Conservation (phyloP, 2,888 invertebrate species). For the Metellina segmentata region DNA sequence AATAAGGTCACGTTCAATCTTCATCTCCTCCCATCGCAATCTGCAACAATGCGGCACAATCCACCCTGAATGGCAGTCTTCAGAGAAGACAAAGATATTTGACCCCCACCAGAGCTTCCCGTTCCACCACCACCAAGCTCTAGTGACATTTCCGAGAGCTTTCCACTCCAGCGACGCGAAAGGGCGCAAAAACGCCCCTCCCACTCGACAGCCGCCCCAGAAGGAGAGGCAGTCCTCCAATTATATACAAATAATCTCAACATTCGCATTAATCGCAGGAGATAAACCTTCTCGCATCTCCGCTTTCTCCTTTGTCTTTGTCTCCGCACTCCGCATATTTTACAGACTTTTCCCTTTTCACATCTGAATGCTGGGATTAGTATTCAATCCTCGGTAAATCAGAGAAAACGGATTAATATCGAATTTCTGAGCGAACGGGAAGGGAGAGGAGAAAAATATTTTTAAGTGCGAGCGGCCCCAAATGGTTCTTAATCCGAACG, state of each 20-base stretch:
- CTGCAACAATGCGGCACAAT: too few relatives aligned
- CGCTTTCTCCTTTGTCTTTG: conserved; percentile 40
- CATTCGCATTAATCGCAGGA: conserved; percentile 34
- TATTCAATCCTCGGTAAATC: conserved; percentile 63
- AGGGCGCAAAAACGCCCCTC: too few relatives aligned
- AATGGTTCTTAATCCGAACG: conserved; percentile 68
- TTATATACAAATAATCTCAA: conserved; percentile 26
- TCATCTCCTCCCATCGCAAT: too few relatives aligned
- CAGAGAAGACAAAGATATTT: too few relatives aligned
- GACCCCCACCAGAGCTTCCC: too few relatives aligned
- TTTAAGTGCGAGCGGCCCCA: conserved; percentile 36
- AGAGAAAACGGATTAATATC: conserved; percentile 73
- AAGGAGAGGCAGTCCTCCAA: not conserved
- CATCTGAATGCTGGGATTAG: conserved; percentile 69
- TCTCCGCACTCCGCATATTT: conserved; percentile 34
- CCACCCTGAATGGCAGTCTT: too few relatives aligned
- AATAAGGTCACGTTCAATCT: too few relatives aligned
- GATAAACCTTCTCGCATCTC: conserved; percentile 31
- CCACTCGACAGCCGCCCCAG: not conserved
- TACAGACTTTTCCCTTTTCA: conserved; percentile 48
- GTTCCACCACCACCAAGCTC: too few relatives aligned
- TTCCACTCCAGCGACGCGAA: too few relatives aligned
- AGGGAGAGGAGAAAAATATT: conserved; percentile 32
- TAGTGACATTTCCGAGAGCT: too few relatives aligned
- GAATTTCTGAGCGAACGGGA: conserved; percentile 37